Conservation (phyloP, 2,113 vertebrate species). For the Lepidothrix coronata region DNA sequence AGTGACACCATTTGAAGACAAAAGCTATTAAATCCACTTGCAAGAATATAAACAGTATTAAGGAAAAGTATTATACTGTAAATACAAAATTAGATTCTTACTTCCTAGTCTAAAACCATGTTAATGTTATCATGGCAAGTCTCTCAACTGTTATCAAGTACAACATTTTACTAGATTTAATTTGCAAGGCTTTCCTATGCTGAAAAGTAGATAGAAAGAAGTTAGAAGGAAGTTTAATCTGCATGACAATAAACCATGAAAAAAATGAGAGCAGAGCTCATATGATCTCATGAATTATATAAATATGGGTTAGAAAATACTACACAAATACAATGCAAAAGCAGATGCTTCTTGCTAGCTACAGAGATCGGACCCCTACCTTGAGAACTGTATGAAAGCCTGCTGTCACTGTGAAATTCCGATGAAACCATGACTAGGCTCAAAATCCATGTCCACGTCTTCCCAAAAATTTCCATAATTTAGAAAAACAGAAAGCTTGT, state of each 20-base stretch:
- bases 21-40: neutral
- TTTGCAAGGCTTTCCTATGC: neutral
- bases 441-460: conserved; percentile 97
- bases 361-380: conserved; percentile 78
- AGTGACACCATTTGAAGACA: neutral
- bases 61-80: neutral
- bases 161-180: neutral
- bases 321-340: neutral
- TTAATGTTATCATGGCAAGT: neutral
- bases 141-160: neutral
- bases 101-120: neutral
- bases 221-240: neutral
- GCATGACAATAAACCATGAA: neutral
- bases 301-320: neutral
- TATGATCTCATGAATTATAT: neutral
- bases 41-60: neutral
- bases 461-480: conserved; percentile 99
- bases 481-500: conserved; percentile 76
- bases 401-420: conserved; percentile 86
- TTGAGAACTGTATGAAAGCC: conserved; percentile 93
- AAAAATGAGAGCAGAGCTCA: neutral
- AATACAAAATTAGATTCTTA: neutral
- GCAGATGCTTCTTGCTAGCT: neutral
- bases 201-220: neutral
- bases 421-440: conserved; percentile 93